Percentiles rank a stretch among this genome's conserved stretches.
These are phyloP conservation scores for Podarcis cretensis DNA, from an alignment of 2,113 vertebrate species.

Conservation along the genomic window DNA sequence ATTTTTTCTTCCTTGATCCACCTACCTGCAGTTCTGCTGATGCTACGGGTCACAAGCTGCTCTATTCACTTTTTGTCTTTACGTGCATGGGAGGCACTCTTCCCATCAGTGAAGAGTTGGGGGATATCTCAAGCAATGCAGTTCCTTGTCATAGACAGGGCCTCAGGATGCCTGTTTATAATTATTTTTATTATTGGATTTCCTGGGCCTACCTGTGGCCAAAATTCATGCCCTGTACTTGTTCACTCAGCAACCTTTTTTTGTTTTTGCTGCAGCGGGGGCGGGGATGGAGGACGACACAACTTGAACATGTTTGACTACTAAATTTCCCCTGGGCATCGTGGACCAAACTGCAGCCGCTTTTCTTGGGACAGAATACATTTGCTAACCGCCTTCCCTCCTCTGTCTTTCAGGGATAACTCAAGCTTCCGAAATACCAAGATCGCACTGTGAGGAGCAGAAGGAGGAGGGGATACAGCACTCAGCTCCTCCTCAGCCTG, in stretches of 20 bases:
- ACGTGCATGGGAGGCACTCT: no score
- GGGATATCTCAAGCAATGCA: no score
- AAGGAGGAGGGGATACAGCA: conserved; percentile 58
- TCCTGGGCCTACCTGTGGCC: background rate
- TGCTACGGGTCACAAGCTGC: no score
- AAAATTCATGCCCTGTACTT: no score
- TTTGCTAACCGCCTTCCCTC: conserved; percentile 36
- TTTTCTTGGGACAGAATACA: no score
- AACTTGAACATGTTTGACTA: no score
- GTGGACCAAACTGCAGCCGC: no score
- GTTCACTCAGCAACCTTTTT: no score
- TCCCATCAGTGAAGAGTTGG: background rate
- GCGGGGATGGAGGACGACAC: no score
- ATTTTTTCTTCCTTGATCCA: background rate
- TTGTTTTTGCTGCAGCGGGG: background rate
- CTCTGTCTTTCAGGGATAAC: conserved; percentile 83
- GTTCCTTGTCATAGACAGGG: no score
- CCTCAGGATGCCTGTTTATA: background rate
- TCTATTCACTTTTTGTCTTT: background rate
- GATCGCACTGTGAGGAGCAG: conserved; percentile 82
- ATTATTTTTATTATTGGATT: background rate
- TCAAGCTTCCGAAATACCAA: conserved; percentile 89
- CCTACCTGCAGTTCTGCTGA: background rate
- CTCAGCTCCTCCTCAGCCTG: conserved; percentile 65
- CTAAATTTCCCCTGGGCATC: no score